Conservation (phyloP, 2,113 vertebrate species). For the Antennarius striatus region DNA sequence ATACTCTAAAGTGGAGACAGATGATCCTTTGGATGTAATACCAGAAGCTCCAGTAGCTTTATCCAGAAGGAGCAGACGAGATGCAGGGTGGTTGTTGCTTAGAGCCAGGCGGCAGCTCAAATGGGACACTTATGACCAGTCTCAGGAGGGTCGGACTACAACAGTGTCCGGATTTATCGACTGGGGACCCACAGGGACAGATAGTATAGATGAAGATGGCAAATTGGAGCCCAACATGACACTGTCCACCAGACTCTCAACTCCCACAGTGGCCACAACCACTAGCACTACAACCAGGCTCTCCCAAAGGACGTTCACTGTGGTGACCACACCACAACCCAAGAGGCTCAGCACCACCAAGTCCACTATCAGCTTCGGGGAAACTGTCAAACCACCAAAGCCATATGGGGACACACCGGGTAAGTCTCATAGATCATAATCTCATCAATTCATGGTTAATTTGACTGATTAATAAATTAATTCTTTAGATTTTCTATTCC, state of each 20-base stretch:
- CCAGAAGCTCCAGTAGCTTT: constrained; percentile 53
- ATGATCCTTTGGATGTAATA: constrained; percentile 43
- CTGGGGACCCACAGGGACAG: constrained; percentile 83
- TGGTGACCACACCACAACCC: constrained; percentile 73
- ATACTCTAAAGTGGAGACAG: constrained; percentile 59
- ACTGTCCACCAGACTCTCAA: constrained; percentile 67
- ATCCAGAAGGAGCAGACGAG: constrained; percentile 50
- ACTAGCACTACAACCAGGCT: constrained; percentile 72
- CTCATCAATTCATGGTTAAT: not conserved
- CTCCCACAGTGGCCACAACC: constrained; percentile 71
- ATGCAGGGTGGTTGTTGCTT: constrained; percentile 61
- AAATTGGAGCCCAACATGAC: constrained; percentile 66
- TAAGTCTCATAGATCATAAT: constrained; percentile 40
- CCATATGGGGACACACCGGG: constrained; percentile 80
- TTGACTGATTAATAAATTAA: too few species aligned
- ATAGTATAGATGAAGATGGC: constrained; percentile 69
- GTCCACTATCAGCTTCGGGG: constrained; percentile 63
- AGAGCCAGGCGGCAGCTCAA: constrained; percentile 79
- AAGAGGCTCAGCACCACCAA: constrained; percentile 77
- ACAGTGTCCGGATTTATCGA: constrained; percentile 83
- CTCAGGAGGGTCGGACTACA: constrained; percentile 79
- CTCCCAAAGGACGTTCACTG: constrained; percentile 74
- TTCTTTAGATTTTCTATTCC: too few species aligned
- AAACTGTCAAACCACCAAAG: constrained; percentile 80
- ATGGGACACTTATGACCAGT: constrained; percentile 73